Evolutionary conservation across 2,888 invertebrate genomes (phyloP), one percentile per base, ranked within the genome.

Genomic region (Stenurella melanura): DNA sequence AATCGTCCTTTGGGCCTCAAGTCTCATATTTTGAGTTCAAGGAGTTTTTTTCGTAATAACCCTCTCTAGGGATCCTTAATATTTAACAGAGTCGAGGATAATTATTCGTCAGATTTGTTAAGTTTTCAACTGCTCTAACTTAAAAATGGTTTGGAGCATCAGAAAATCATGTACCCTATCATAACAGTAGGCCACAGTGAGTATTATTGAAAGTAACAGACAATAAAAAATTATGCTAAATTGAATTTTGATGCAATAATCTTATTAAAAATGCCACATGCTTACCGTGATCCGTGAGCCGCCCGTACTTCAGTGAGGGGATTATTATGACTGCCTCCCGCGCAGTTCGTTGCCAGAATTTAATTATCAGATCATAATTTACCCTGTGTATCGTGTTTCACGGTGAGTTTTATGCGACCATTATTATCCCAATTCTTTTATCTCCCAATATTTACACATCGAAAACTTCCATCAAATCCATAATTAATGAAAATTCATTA

Each of bases 301-400:
- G 66, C 30, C 60, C 60, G 68, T 64, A 64, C 57, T 68, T 57
- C 69, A 42, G 67, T 56, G 56, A n/a, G n/a, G 72, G 56, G 56
- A 67, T 64, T 70, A 56, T 70, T 63, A 61, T 57, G 17, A 6
- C 21, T 18, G 50, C 75, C 57, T 57, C 38, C 58, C 54, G 38
- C 50, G 57, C 63, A 42, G 73, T 68, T 64, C 73, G 38, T 34
- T 68, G 68, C 73, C 71, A 58, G 74, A 77, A 77, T 77, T 77
- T 77, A 74, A 77, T 77, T 77, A 77, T 58, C 64, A 61, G 54
- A 67, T 74, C 77, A 74, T 74, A 77, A 77, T 74, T 77, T 77
- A 70, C 70, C 60, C 26, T 10, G 42, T 19, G 15, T 15, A 61
- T 60, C 60, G 42, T 70, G 60, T 42, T 70, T 19, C 30, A 21